phyloP scores from a whole-genome alignment of 2,888 invertebrate species.

The Molorchus minor region DNA sequence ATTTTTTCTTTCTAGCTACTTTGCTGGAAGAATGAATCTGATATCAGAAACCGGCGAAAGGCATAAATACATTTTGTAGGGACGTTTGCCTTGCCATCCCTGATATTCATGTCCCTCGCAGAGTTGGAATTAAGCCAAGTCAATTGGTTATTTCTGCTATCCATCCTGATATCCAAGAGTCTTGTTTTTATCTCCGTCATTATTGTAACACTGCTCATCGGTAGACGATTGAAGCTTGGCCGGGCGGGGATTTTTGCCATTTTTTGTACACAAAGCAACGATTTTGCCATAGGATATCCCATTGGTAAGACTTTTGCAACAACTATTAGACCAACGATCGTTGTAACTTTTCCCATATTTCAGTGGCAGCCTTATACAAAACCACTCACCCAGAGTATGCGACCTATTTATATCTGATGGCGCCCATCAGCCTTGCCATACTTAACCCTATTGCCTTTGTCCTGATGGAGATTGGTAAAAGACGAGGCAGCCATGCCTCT shows the following conservation, averaged over 20 bases:
- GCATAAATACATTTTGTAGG: slow-evolving; percentile 92
- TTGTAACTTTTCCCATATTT: slow-evolving; percentile 46
- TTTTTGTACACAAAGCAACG: slow-evolving; percentile 96
- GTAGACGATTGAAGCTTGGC: slow-evolving; percentile 83
- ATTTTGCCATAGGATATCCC: slow-evolving; percentile 96
- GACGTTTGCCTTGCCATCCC: slow-evolving; percentile 89
- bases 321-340: neutral
- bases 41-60: slow-evolving; percentile 86
- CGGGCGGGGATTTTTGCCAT: slow-evolving; percentile 92
- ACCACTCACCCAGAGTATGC: slow-evolving; percentile 89
- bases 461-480: slow-evolving; percentile 78
- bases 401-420: slow-evolving; percentile 90
- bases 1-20: slow-evolving; percentile 68
- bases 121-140: slow-evolving; percentile 83
- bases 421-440: slow-evolving; percentile 91
- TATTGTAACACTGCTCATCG: slow-evolving; percentile 78
- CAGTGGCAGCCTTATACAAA: slow-evolving; percentile 87
- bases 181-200: slow-evolving; percentile 84
- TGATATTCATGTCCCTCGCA: slow-evolving; percentile 91
- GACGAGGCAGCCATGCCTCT: slow-evolving; percentile 56
- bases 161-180: slow-evolving; percentile 86
- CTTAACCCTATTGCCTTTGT: slow-evolving; percentile 92
- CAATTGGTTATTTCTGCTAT: slow-evolving; percentile 90
- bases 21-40: slow-evolving; percentile 84
- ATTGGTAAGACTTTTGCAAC: slow-evolving; percentile 72